Conservation (phyloP, 2,113 vertebrate species). For the Carassius gibelio region DNA sequence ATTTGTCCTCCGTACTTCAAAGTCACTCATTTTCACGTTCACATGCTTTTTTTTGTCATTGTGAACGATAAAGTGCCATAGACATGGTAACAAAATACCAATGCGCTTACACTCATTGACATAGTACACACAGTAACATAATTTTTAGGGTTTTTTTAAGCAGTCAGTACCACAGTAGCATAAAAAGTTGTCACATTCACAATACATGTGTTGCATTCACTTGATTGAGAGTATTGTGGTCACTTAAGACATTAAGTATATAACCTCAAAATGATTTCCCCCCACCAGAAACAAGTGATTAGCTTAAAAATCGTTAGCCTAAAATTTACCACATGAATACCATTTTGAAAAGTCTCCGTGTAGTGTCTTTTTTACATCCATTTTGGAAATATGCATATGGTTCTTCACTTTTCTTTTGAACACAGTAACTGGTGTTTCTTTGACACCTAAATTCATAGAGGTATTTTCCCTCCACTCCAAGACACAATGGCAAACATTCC, state of each 20-base stretch:
- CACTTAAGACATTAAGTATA: background rate
- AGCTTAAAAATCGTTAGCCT: slow-evolving; percentile 1
- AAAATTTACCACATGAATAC: background rate
- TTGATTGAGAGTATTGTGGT: slow-evolving; percentile 48
- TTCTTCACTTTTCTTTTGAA: background rate
- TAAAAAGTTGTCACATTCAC: slow-evolving; percentile 64
- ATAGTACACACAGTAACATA: slow-evolving; percentile 22
- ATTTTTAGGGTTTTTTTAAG: slow-evolving; percentile 28
- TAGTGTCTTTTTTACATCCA: background rate
- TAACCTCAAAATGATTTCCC: background rate
- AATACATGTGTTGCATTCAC: slow-evolving; percentile 65
- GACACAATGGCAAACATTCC: background rate
- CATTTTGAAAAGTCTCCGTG: background rate
- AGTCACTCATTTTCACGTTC: slow-evolving; percentile 2
- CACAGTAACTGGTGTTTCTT: background rate
- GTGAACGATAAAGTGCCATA: slow-evolving; percentile 64
- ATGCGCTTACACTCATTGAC: slow-evolving; percentile 63
- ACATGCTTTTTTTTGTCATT: slow-evolving; percentile 53
- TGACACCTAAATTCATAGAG: slow-evolving; percentile 6
- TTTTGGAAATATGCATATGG: no score
- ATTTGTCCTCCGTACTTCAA: slow-evolving; percentile 15
- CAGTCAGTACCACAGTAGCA: slow-evolving; percentile 57
- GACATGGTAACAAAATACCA: slow-evolving; percentile 70
- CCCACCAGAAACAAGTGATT: slow-evolving; percentile 8
- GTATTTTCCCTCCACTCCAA: background rate